Conservation (phyloP, 2,888 invertebrate species). For the Nymphalis polychloros region DNA sequence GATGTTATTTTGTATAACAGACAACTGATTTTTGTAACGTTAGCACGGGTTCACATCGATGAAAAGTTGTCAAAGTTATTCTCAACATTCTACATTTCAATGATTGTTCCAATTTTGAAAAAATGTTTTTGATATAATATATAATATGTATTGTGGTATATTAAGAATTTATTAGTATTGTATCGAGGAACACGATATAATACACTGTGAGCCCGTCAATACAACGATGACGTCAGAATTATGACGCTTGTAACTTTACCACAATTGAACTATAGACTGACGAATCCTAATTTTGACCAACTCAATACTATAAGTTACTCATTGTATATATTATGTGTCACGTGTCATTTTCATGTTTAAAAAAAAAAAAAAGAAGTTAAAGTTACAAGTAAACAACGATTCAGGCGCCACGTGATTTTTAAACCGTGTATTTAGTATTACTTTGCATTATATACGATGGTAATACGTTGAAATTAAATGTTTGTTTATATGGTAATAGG, state of each 20-base stretch:
- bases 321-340: not conserved
- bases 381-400: constrained; percentile 2
- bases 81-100: constrained; percentile 3
- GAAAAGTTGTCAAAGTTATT: not conserved
- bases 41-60: constrained; percentile 27
- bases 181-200: not conserved
- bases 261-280: not conserved
- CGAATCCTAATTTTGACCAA: constrained; percentile 6
- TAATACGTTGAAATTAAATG: not conserved
- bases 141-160: not conserved
- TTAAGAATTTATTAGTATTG: constrained; percentile 8
- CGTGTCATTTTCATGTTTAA: not conserved
- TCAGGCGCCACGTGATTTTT: not conserved
- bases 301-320: not conserved
- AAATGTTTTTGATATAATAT: constrained; percentile 2
- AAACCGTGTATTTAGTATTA: constrained; percentile 5
- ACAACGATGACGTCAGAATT: not conserved
- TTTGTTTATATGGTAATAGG: constrained; percentile 1
- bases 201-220: constrained; percentile 21
- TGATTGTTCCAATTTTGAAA: not conserved
- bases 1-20: constrained; percentile 24
- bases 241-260: constrained; percentile 8
- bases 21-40: constrained; percentile 27
- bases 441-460: constrained; percentile 1
- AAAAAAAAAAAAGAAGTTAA: not conserved